phyloP scores from a whole-genome alignment of 2,797 vertebrate genomes.

The Halcyon chelicuti region DNA sequence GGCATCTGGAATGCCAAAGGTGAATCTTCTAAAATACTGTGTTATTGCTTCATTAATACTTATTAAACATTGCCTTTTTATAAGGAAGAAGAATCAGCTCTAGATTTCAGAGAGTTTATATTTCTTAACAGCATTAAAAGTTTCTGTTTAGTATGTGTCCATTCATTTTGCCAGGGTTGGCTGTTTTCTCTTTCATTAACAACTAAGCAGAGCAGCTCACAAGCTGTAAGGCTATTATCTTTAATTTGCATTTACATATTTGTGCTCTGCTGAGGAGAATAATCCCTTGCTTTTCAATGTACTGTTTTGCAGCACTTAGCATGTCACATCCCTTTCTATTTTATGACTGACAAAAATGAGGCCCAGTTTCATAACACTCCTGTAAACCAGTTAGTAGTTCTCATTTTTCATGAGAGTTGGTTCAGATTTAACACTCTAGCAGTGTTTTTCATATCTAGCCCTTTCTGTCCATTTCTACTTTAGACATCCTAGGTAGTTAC shows the following conservation, averaged over 20 bases:
- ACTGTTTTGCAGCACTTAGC: background rate
- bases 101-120: background rate
- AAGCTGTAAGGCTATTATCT: background rate
- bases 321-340: background rate
- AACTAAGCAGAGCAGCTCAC: background rate
- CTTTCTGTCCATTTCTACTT: background rate
- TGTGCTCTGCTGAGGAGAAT: background rate
- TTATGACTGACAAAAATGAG: background rate
- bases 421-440: background rate
- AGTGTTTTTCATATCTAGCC: background rate
- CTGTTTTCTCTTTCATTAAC: background rate
- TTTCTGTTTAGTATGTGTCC: background rate
- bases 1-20: background rate
- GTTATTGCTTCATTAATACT: background rate
- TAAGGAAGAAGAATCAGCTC: background rate
- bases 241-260: background rate
- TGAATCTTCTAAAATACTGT: background rate
- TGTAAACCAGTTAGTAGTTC: background rate
- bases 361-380: background rate
- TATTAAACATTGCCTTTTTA: background rate
- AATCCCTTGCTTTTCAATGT: background rate
- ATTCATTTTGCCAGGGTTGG: background rate
- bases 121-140: background rate
- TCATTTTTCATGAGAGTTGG: background rate
- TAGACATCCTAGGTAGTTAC: background rate